Conservation (phyloP, 35 echinoderm and acorn worm species). For the Apostichopus californicus region DNA sequence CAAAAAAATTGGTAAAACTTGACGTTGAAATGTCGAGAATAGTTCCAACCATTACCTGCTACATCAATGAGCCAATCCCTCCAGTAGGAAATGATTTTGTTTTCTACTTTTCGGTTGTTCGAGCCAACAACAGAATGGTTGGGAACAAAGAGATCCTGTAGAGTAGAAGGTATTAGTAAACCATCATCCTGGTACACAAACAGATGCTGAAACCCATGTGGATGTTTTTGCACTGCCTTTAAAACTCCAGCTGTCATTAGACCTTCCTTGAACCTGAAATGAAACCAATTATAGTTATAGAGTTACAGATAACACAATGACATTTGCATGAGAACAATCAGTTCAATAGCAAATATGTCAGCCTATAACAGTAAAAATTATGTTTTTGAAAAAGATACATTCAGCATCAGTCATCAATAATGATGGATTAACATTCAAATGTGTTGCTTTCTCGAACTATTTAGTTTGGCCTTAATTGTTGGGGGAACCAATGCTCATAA, state of each 20-base stretch:
- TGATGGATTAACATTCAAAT: too few relatives aligned
- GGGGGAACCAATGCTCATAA: too few relatives aligned
- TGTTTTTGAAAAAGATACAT: too few relatives aligned
- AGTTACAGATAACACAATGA: too few relatives aligned
- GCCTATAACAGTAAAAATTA: too few relatives aligned
- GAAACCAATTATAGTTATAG: neutral
- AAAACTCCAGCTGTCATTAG: neutral
- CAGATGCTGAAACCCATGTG: neutral
- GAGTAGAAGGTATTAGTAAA: neutral
- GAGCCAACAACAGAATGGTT: neutral
- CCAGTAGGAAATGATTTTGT: neutral
- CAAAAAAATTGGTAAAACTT: too few relatives aligned
- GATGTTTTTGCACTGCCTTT: neutral
- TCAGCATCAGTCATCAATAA: too few relatives aligned
- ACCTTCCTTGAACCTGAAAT: neutral
- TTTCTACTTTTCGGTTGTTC: neutral
- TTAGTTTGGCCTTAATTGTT: too few relatives aligned
- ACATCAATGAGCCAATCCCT: conserved; percentile 17
- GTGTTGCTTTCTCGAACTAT: too few relatives aligned
- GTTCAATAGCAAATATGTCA: too few relatives aligned
- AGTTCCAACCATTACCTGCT: neutral
- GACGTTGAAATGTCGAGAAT: too few relatives aligned
- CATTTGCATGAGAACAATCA: too few relatives aligned
- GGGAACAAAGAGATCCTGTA: conserved; percentile 6
- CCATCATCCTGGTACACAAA: neutral